Evolutionary conservation across 2,797 vertebrate species (phyloP).

Genomic region (Alosa sapidissima): DNA sequence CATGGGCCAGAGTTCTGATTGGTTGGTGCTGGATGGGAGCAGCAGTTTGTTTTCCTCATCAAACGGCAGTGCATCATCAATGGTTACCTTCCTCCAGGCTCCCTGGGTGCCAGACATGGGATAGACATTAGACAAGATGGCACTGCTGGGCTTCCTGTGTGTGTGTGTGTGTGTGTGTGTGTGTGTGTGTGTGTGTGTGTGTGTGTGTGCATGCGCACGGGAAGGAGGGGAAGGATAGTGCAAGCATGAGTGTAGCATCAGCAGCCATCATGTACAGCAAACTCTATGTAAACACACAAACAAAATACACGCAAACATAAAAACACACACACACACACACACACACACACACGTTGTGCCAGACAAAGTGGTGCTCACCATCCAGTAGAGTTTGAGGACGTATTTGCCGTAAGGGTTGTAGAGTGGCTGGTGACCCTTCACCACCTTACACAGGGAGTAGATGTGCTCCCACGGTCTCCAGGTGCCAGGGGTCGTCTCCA

Average conservation of each 20-base stretch:
- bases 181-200: constrained; percentile 2
- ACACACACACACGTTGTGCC: neutral
- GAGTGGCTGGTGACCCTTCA: constrained; percentile 79
- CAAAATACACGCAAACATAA: neutral
- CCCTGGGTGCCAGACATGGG: constrained; percentile 72
- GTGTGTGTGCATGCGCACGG: neutral
- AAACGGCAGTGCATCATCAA: constrained; percentile 92
- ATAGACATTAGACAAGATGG: neutral
- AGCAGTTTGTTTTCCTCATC: constrained; percentile 82
- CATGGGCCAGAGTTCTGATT: constrained; percentile 93
- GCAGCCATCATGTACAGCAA: too few relatives aligned
- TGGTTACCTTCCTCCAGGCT: constrained; percentile 88
- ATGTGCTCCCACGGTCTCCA: constrained; percentile 97
- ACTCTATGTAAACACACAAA: too few relatives aligned
- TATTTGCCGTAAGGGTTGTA: constrained; percentile 93
- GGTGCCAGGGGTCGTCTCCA: constrained; percentile 47
- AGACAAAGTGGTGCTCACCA: constrained; percentile 75
- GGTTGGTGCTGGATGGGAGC: constrained; percentile 81
- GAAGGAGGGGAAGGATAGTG: too few relatives aligned
- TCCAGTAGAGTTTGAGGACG: constrained; percentile 89
- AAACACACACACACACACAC: neutral
- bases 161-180: neutral
- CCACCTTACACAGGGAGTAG: constrained; percentile 86
- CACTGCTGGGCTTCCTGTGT: neutral
- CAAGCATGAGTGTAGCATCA: too few relatives aligned